Evolutionary conservation across 2,888 invertebrate genomes (phyloP).

Genomic region (Teinopalpus imperialis): DNA sequence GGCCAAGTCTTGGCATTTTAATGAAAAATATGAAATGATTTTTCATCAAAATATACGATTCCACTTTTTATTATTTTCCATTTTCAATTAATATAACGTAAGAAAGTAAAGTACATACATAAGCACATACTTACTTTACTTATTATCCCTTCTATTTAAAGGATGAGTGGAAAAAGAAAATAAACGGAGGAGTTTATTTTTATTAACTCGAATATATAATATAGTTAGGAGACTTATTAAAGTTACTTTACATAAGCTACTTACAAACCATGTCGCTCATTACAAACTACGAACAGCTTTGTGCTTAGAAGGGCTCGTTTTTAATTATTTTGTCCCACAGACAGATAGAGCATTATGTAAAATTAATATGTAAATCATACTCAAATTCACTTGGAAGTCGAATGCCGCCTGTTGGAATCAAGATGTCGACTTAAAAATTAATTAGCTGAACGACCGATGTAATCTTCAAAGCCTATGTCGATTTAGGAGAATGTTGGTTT

Average conservation of each 20-base stretch:
- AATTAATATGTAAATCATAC: conserved; percentile 54
- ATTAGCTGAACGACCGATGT: conserved; percentile 80
- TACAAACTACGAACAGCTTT: conserved; percentile 11
- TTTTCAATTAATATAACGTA: too few species aligned
- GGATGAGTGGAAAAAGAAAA: too few species aligned
- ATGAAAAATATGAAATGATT: too few species aligned
- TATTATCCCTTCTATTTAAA: too few species aligned
- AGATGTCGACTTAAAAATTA: conserved; percentile 80
- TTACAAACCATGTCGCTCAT: neutral
- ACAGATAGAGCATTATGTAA: conserved; percentile 27
- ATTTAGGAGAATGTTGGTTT: conserved; percentile 55
- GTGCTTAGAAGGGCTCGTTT: conserved; percentile 1
- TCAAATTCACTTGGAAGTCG: conserved; percentile 66
- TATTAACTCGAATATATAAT: too few species aligned
- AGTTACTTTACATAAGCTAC: conserved; percentile 4
- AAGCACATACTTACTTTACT: too few species aligned
- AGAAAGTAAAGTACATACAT: too few species aligned
- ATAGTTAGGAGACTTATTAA: too few species aligned
- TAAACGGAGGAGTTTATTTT: too few species aligned
- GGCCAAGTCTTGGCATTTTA: too few species aligned
- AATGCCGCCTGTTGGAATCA: conserved; percentile 54
- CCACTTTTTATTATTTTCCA: too few species aligned
- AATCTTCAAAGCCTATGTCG: conserved; percentile 67
- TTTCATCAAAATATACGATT: too few species aligned
- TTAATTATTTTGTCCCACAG: conserved; percentile 24